These are phyloP conservation scores for Ditylenchus dipsaci DNA, from an alignment of 1,140 invertebrate species.

Conservation along the genomic window DNA sequence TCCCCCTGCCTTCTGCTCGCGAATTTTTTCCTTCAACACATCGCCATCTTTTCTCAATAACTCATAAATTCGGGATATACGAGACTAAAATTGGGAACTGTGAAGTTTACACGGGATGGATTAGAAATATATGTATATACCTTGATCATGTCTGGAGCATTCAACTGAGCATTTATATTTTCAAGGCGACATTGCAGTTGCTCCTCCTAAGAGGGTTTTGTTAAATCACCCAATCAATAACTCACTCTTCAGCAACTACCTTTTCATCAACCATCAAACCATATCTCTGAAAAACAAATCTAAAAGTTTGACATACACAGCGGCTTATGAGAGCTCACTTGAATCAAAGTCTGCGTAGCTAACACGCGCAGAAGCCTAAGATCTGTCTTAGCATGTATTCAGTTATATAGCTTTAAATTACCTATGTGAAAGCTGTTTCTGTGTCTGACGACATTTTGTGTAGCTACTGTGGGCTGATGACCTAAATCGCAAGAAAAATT, in stretches of 20 bases:
- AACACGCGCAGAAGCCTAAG: constrained; percentile 20
- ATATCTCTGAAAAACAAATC: too few species aligned
- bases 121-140: neutral
- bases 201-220: constrained; percentile 15
- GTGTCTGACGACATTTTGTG: constrained; percentile 13
- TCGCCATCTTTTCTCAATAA: constrained; percentile 19
- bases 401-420: neutral
- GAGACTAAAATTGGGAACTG: constrained; percentile 17
- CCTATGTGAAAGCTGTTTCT: constrained; percentile 29
- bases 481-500: neutral
- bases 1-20: neutral
- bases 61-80: constrained; percentile 12
- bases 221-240: too few species aligned
- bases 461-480: neutral
- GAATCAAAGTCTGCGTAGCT: constrained; percentile 20
- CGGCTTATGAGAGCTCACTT: too few species aligned
- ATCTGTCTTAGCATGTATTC: constrained; percentile 7
- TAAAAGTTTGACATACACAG: too few species aligned
- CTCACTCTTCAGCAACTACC: too few species aligned
- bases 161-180: constrained; percentile 19
- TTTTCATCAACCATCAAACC: constrained; percentile 27
- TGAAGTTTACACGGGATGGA: neutral
- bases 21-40: constrained; percentile 9
- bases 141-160: constrained; percentile 21
- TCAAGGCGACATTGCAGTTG: constrained; percentile 21